phyloP scores from a whole-genome alignment of 1,140 invertebrate species.

The Drosophila kepulauana region DNA sequence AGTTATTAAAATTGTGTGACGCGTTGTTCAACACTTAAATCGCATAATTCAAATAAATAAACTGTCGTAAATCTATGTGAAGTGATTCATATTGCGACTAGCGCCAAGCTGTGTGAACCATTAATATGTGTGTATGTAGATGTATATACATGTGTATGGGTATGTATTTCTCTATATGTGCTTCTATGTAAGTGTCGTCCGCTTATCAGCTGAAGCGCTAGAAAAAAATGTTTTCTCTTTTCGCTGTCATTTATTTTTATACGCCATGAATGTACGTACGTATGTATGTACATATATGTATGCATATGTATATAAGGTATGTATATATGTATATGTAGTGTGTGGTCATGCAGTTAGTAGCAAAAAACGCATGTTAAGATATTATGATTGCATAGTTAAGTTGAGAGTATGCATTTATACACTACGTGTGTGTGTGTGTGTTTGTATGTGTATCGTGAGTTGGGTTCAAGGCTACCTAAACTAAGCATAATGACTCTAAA shows the following conservation, averaged over 20 bases:
- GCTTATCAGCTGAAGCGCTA: constrained; percentile 77
- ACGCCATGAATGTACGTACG: constrained; percentile 57
- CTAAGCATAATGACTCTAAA: background rate
- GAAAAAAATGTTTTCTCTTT: constrained; percentile 81
- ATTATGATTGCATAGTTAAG: background rate
- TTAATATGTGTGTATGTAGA: constrained; percentile 5
- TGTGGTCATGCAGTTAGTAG: constrained; percentile 12
- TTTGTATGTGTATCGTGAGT: constrained; percentile 8
- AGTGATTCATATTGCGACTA: constrained; percentile 39
- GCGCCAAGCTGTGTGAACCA: constrained; percentile 30
- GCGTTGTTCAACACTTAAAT: constrained; percentile 41
- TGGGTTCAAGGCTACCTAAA: constrained; percentile 58
- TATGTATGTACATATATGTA: constrained; percentile 8
- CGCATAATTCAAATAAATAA: constrained; percentile 38
- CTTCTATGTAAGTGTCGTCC: constrained; percentile 53
- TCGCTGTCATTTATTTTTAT: constrained; percentile 76
- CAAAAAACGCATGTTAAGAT: constrained; percentile 4
- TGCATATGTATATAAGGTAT: constrained; percentile 26
- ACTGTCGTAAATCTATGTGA: constrained; percentile 34
- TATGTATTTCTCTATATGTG: background rate
- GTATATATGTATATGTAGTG: constrained; percentile 18
- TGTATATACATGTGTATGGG: background rate
- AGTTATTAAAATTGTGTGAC: constrained; percentile 25
- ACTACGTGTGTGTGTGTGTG: constrained; percentile 7
- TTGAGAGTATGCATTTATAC: background rate